phyloP scores from a whole-genome alignment of 2,113 vertebrate genomes.

The Cyphomyrus plagiostoma region DNA sequence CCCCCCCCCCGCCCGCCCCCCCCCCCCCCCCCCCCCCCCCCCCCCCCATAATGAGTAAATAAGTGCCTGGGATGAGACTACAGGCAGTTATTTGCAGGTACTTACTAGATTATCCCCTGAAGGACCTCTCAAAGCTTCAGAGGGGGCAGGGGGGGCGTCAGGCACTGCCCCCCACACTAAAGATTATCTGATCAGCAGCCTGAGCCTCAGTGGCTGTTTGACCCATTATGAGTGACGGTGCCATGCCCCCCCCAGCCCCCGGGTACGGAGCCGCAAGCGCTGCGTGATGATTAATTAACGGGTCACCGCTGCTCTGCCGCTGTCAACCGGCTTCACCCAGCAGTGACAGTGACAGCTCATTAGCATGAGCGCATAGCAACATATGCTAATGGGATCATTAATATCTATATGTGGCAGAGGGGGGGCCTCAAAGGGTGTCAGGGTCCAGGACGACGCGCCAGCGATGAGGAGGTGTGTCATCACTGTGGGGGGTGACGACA shows the following conservation, averaged over 20 bases:
- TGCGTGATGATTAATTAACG: not conserved
- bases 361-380: slow-evolving; percentile 10
- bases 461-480: not conserved
- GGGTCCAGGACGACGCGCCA: not conserved
- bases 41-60: not conserved
- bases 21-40: too few species aligned
- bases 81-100: not conserved
- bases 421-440: not conserved
- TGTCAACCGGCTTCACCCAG: not conserved
- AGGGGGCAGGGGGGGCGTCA: too few species aligned
- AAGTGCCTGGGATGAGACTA: not conserved
- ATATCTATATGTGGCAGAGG: not conserved
- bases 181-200: slow-evolving; percentile 12
- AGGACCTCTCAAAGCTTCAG: not conserved
- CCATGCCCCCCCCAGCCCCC: slow-evolving; percentile 14
- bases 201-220: not conserved
- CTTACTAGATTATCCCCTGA: too few species aligned
- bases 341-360: not conserved
- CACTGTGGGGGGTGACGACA: not conserved
- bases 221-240: not conserved
- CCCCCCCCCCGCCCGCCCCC: too few species aligned
- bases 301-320: not conserved
- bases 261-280: slow-evolving; percentile 2
- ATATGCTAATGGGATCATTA: slow-evolving; percentile 12
- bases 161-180: not conserved